Base-by-base conservation (phyloP, 2,888 invertebrate species). In the Cryptocheilus praepositus region DNA sequence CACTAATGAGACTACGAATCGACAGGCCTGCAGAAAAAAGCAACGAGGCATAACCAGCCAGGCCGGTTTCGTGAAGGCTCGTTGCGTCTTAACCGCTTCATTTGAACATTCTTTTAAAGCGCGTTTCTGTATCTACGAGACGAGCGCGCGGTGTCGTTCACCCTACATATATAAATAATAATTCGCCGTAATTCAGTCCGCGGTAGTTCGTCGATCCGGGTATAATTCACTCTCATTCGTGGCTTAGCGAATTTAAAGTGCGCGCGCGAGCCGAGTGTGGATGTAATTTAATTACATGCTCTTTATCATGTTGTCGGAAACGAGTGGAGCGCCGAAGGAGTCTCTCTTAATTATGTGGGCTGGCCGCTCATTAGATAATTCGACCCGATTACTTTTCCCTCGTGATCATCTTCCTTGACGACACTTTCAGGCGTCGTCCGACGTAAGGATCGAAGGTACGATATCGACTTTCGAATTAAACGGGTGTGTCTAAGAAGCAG, bases 1-100 rank as follows among this genome's bases (percentile, higher is more conserved):
- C 68, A 74, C 74, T 76, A 78, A 78, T 74, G 78, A 78, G 78
- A 64, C 71, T 69, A 68, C 68, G 73, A 76, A 77, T 78, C 77
- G 78, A 76, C 71, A 67, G 61, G 49, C 54, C 61, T 3, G 64
- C 44, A 36, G 64, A 54, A 57, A 71, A 59, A 69, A 61, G 61
- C 49, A 64, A 57, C 15, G 28, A 22, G 53, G 19, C 16, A 56
- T 51, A 74, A 77, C 77, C 76, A 77, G 74, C 73, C 74, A 52
- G 72, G 63, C 76, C 77, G 71, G 77, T 77, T 77, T 72, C 66
- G 65, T 36, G 58, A 46, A 21, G 56, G 19, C 52, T 52, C 53
- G 64, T 46, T 11, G 44, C 28, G 46, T 64, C 59, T 64, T 55
- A 44, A 46, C 21, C 7, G 13, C 43, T 15, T 45, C 57, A 45